Percentiles rank a stretch among this genome's conserved stretches.
These are phyloP conservation scores for Perodicticus potto DNA, from an alignment of 2,797 vertebrate species.

Conservation along the genomic window DNA sequence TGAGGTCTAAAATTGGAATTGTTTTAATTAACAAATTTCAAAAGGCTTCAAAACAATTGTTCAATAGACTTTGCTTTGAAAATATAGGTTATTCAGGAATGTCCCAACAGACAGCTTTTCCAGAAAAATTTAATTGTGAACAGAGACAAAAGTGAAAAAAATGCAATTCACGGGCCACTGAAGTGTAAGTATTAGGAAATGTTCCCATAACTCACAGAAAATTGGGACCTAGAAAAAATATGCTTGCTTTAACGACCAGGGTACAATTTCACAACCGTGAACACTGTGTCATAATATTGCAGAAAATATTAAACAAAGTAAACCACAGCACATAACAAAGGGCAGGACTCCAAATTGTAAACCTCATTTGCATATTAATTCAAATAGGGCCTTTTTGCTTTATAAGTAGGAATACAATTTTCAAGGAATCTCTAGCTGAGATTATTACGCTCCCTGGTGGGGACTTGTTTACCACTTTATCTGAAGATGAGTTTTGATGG, in stretches of 20 bases:
- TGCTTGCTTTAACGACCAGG: neutral
- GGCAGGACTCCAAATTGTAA: conserved; percentile 37
- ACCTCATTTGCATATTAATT: conserved; percentile 65
- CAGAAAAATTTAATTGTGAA: conserved; percentile 46
- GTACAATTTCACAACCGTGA: conserved; percentile 34
- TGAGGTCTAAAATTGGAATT: conserved; percentile 46
- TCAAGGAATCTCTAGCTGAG: neutral
- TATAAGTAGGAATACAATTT: conserved; percentile 42
- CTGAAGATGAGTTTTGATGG: conserved; percentile 41
- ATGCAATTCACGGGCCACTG: neutral
- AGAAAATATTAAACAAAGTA: conserved; percentile 53
- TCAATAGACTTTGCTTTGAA: conserved; percentile 43
- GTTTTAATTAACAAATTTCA: conserved; percentile 64
- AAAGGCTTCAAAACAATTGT: conserved; percentile 26
- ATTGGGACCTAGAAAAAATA: neutral
- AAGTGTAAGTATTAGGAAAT: neutral
- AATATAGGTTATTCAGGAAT: conserved; percentile 49
- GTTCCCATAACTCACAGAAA: conserved; percentile 55
- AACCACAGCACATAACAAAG: conserved; percentile 24
- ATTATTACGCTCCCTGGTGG: neutral
- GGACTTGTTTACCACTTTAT: conserved; percentile 32
- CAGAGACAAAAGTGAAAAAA: conserved; percentile 38
- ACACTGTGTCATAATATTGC: conserved; percentile 30
- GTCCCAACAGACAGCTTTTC: conserved; percentile 36
- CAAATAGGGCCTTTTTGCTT: conserved; percentile 10